Base-by-base conservation (phyloP, 1,140 invertebrate genomes). In the Zaprionus lachaisei region DNA sequence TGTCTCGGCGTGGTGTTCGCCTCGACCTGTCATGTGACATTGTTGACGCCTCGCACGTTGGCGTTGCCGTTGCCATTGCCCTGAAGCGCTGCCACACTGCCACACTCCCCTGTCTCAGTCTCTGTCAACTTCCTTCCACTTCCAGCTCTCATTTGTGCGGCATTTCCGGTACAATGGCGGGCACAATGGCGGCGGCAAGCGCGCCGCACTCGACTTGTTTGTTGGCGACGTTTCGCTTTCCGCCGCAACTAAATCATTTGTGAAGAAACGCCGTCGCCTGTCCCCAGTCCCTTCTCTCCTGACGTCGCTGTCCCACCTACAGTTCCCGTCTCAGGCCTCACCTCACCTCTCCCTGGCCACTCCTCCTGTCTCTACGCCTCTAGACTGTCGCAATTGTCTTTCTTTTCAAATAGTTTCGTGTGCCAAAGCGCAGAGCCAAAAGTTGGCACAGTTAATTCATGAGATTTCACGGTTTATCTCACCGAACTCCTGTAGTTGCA, bases 381-480 rank as follows among this genome's bases (percentile, higher is more conserved):
- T 38, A 37, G 26, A 69, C 72, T 61, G 72, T 66, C 77, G 81
- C 84, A 87, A 86, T 87, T 86, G 83, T 86, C 77, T 89, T 83
- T 81, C 80, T 83, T 87, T 83, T 72, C 80, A 75, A 87, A 86
- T 86, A 86, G 83, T 86, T 86, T 87, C 65, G 41, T 70, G 81
- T 49, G 47, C 54, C 49, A 66, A 47, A 47, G 57, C 57, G 56
- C 57, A 47, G 66, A 86, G 79, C 85, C 83, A 83, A 83, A 86
- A 87, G 83, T 86, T 87, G 77, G 64, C 73, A 77, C 70, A 87
- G 80, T 87, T 87, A 86, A 87, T 86, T 86, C 83, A 86, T 83
- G 83, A 86, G 83, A 86, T 86, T 86, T 86, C 84, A 87, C 83
- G 83, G 83, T 86, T 86, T 86, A 86, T 86, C 83, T 86, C 83